Evolutionary conservation across 2,888 invertebrate species (phyloP), one percentile per base, ranked within the genome.

Genomic region (Ditula angustiorana): DNA sequence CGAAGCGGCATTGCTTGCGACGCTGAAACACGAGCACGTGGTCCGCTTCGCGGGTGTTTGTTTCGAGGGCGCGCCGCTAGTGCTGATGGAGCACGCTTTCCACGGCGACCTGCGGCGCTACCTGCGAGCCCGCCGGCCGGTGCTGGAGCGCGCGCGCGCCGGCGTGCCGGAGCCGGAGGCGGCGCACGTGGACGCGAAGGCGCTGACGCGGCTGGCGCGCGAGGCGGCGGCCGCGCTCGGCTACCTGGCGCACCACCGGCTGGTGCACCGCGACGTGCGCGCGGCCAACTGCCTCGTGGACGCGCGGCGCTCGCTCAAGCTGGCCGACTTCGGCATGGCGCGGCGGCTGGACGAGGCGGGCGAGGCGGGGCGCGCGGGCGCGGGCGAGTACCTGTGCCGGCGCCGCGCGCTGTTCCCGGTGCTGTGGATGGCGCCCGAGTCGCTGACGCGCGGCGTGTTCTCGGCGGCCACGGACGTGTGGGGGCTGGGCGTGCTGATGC

Each of bases 341-440:
- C 93, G 98, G 96, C 52, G 35, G 71, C 69, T 24, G 70, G 74
- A 57, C 35, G 77, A 73, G n/a, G 74, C 76, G 81, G 97, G 96
- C 13, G 96, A 96, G 95, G 96, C 96, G 0, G 97, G 67, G 95
- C 96, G 96, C 70, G 95, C 95, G 58, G 96, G 70, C 2, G 64
- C 61, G 7, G 67, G 65, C 21, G 72, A 74, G 78, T 98, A 98
- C 85, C 94, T 95, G 69, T 97, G 97, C 78, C 96, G 95, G 76
- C 94, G 97, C 28, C 96, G 96, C 85, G 96, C 95, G 74, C 95
- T 97, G 94, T 88, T 98, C 65, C 98, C 98, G 0, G 97, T 97
- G 1, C 92, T 96, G 67, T 98, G 98, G 97, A 98, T 98, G 98
- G 95, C 98, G 0, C 98, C 98, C 0, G 98, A 98, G 86, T 96